Conservation (phyloP, 2,888 invertebrate genomes). For the Callimorpha dominula region DNA sequence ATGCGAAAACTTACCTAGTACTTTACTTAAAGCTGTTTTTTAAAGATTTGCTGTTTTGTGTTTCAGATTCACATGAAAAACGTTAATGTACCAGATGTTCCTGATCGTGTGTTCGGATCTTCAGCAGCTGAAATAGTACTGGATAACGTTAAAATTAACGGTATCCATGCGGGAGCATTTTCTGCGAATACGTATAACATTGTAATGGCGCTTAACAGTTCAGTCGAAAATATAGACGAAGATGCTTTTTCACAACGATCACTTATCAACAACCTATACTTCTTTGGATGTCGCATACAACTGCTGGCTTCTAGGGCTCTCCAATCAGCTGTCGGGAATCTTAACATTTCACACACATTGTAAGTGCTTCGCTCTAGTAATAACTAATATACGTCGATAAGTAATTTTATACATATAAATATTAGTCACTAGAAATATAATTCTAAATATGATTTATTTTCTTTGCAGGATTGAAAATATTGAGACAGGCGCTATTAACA, state of each 20-base stretch:
- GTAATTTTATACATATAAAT: neutral
- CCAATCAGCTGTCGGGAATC: slow-evolving; percentile 88
- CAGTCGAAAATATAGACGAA: slow-evolving; percentile 87
- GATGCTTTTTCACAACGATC: slow-evolving; percentile 89
- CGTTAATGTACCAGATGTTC: slow-evolving; percentile 86
- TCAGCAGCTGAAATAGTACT: slow-evolving; percentile 88
- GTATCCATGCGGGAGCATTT: slow-evolving; percentile 88
- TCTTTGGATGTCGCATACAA: slow-evolving; percentile 87
- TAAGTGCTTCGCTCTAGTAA: slow-evolving; percentile 57
- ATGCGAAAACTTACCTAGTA: slow-evolving; percentile 22
- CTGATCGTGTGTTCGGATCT: slow-evolving; percentile 88
- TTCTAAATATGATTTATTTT: slow-evolving; percentile 16
- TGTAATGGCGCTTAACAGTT: slow-evolving; percentile 88
- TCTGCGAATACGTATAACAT: slow-evolving; percentile 88
- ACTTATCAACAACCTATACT: slow-evolving; percentile 87
- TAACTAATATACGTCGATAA: neutral
- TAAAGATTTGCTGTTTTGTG: neutral
- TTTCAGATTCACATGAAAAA: slow-evolving; percentile 89
- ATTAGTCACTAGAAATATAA: neutral
- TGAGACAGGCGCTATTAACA: slow-evolving; percentile 88
- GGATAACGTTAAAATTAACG: slow-evolving; percentile 81
- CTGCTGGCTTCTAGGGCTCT: slow-evolving; percentile 87
- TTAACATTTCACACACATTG: slow-evolving; percentile 89
- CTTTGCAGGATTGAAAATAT: slow-evolving; percentile 88
- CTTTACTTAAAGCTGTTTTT: slow-evolving; percentile 20